These are phyloP conservation scores for Kryptolebias marmoratus DNA, from an alignment of 2,113 vertebrate genomes.

Conservation along the genomic window DNA sequence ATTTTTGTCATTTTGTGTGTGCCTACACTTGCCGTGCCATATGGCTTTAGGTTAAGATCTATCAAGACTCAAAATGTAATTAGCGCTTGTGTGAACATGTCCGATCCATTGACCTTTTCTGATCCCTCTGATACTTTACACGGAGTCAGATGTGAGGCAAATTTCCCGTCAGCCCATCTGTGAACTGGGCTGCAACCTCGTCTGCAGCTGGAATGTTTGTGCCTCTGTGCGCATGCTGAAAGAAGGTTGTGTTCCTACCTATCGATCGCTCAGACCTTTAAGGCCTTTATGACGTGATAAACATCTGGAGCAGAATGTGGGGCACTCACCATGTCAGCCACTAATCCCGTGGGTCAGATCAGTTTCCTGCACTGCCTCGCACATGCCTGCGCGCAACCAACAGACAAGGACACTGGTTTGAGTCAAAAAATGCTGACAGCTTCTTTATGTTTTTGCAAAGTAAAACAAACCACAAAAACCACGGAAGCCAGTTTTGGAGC, in stretches of 20 bases:
- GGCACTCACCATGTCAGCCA: conserved; percentile 60
- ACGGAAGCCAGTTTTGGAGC: neutral
- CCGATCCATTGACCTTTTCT: neutral
- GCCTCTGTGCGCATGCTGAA: conserved; percentile 40
- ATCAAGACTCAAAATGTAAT: neutral
- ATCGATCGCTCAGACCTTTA: conserved; percentile 35
- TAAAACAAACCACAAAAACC: neutral
- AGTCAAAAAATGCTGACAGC: neutral
- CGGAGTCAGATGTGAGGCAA: conserved; percentile 24
- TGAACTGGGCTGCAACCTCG: neutral
- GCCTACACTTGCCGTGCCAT: no score
- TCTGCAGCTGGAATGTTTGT: conserved; percentile 14
- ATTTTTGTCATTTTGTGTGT: no score
- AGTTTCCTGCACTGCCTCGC: conserved; percentile 50
- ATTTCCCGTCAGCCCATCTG: conserved; percentile 25
- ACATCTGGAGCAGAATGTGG: conserved; percentile 72
- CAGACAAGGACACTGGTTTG: neutral
- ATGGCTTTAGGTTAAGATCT: neutral
- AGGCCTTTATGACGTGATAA: conserved; percentile 69
- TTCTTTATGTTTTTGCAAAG: neutral
- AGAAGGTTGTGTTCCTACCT: conserved; percentile 59
- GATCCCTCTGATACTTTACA: neutral
- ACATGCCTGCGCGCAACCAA: conserved; percentile 3
- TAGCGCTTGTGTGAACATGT: neutral
- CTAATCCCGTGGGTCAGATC: conserved; percentile 69